Conservation (phyloP, 2,113 vertebrate genomes). For the Sturnira hondurensis region DNA sequence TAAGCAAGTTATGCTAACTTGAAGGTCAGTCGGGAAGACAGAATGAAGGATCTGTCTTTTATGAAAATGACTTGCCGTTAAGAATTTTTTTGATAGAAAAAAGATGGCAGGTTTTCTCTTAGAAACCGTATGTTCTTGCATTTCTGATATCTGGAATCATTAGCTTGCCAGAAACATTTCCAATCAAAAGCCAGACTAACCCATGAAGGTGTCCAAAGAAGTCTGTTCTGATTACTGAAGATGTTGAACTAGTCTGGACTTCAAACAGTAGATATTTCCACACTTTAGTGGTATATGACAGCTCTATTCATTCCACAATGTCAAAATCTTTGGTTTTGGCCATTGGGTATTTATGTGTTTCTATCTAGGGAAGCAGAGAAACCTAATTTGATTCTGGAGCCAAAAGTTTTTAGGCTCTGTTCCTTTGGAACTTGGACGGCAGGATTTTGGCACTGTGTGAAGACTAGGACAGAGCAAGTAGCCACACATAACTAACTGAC, state of each 20-base stretch:
- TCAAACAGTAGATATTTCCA: constrained; percentile 66
- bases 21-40: constrained; percentile 51
- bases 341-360: constrained; percentile 67
- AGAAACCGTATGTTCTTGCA: constrained; percentile 58
- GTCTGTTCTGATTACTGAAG: constrained; percentile 64
- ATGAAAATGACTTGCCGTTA: constrained; percentile 57
- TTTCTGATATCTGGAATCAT: constrained; percentile 56
- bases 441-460: constrained; percentile 75
- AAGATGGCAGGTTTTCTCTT: constrained; percentile 52
- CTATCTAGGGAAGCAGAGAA: constrained; percentile 75
- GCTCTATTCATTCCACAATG: constrained; percentile 74
- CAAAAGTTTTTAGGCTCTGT: constrained; percentile 79
- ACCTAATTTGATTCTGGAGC: constrained; percentile 76
- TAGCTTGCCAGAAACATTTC: constrained; percentile 45
- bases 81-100: constrained; percentile 53
- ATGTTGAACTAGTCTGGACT: constrained; percentile 52
- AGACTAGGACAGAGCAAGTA: constrained; percentile 80
- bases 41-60: constrained; percentile 31
- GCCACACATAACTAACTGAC: constrained; percentile 76
- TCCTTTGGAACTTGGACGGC: constrained; percentile 78
- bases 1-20: constrained; percentile 33
- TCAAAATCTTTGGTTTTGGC: constrained; percentile 76
- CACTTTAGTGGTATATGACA: constrained; percentile 72
- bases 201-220: constrained; percentile 64
- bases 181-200: constrained; percentile 43